Evolutionary conservation across 2,113 vertebrate species (phyloP), one percentile per base, ranked within the genome.

Genomic region (Aphyosemion australe): DNA sequence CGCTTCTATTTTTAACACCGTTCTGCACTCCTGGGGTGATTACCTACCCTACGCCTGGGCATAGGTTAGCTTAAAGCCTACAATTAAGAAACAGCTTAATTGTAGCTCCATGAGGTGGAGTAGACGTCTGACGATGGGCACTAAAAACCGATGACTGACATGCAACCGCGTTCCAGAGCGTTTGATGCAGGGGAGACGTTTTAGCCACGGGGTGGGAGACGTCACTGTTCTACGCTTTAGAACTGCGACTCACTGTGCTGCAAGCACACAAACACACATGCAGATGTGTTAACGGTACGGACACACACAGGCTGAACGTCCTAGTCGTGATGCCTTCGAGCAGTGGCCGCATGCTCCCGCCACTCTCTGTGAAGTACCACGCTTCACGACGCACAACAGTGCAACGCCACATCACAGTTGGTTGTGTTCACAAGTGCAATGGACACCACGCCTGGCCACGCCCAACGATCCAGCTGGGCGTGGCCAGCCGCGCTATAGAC

Each of bases 1-100:
- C 15, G 8, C 69, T 65, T 79, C 79, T 84, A 68, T 77, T 69
- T 72, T 68, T 62, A 75, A 63, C 66, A 34, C 50, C n/a, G 16
- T 69, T 48, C 52, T n/a, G 20, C 60, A 48, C 69, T 49, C 70
- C 64, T 70, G 19, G 5, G 51, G 49, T 83, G 62, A 75, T 80
- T 70, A 80, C 65, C 71, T 65, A 21, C 64, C 81, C 81, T 70
- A 85, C 74, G 70, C 82, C 69, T 51, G 70, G 81, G 72, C 81
- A 85, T 79, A 82, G 76, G 78, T 85, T 88, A 90, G 78, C 85
- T 83, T 86, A 87, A 87, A 71, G 42, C 45, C 82, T 88, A 84
- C 88, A 88, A 88, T 88, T 86, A 87, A 86, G 76, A 66, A 61
- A 54, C 15, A 58, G 50, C 84, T 87, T 84, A 86, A 87, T 85